Evolutionary conservation across 2,888 invertebrate species (phyloP).

Genomic region (Drosophila buzzatii): DNA sequence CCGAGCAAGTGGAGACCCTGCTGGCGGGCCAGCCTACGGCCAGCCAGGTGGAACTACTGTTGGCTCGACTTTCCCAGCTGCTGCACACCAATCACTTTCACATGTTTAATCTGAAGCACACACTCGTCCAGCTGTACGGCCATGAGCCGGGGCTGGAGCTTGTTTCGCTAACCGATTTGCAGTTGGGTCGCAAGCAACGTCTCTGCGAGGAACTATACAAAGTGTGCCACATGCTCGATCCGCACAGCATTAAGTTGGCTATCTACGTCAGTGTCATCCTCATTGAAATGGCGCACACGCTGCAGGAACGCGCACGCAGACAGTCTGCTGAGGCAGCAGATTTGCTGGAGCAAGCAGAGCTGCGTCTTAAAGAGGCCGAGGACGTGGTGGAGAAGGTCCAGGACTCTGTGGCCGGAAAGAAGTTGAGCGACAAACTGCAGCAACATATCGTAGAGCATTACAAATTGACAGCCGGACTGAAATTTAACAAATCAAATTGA

Average conservation of each 20-base stretch:
- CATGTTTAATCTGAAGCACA: slow-evolving; percentile 92
- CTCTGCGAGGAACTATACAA: slow-evolving; percentile 89
- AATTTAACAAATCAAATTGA: slow-evolving; percentile 1
- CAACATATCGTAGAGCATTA: slow-evolving; percentile 58
- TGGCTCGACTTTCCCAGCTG: slow-evolving; percentile 90
- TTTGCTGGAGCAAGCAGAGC: slow-evolving; percentile 61
- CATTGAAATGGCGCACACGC: slow-evolving; percentile 89
- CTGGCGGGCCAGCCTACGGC: slow-evolving; percentile 87
- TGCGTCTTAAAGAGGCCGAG: slow-evolving; percentile 73
- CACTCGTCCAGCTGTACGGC: slow-evolving; percentile 92
- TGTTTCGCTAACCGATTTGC: slow-evolving; percentile 87
- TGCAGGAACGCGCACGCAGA: slow-evolving; percentile 86
- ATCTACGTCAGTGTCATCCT: slow-evolving; percentile 92
- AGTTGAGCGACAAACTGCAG: slow-evolving; percentile 74
- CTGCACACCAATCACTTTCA: slow-evolving; percentile 94
- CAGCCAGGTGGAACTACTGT: slow-evolving; percentile 88
- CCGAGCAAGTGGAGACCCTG: slow-evolving; percentile 90
- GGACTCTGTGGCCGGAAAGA: slow-evolving; percentile 82
- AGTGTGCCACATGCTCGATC: slow-evolving; percentile 89
- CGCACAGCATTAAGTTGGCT: slow-evolving; percentile 90
- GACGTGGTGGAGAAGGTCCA: slow-evolving; percentile 81
- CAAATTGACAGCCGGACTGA: slow-evolving; percentile 40
- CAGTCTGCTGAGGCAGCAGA: slow-evolving; percentile 32
- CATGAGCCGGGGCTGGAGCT: slow-evolving; percentile 88
- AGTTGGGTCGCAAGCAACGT: slow-evolving; percentile 88